These are phyloP conservation scores for Agrotis puta DNA, from an alignment of 2,888 invertebrate genomes.

Conservation along the genomic window DNA sequence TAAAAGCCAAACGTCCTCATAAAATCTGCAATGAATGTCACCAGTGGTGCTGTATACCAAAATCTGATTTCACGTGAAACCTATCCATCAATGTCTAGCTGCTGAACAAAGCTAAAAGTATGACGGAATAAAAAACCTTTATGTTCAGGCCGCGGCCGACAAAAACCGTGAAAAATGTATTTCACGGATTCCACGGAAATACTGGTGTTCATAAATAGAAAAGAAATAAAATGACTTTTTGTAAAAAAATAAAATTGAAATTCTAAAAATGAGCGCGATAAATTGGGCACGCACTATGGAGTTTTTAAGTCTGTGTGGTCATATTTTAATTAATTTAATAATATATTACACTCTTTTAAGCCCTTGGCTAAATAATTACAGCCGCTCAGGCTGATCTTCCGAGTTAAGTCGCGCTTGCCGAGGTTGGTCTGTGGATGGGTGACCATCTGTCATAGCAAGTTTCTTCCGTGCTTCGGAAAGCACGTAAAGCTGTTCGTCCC, in stretches of 20 bases:
- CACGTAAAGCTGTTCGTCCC: too few relatives aligned
- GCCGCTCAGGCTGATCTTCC: too few relatives aligned
- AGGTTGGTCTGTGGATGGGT: too few relatives aligned
- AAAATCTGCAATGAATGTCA: neutral
- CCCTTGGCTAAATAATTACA: too few relatives aligned
- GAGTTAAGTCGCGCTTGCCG: too few relatives aligned
- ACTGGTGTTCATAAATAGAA: constrained; percentile 17
- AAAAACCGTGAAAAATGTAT: constrained; percentile 39
- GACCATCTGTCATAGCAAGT: too few relatives aligned
- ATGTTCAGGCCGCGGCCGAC: neutral
- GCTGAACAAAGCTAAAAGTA: constrained; percentile 48
- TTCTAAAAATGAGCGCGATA: too few relatives aligned
- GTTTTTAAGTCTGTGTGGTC: neutral
- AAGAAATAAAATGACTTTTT: neutral
- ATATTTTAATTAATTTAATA: too few relatives aligned
- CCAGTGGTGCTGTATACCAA: neutral
- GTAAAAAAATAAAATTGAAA: too few relatives aligned
- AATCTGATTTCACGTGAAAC: constrained; percentile 25
- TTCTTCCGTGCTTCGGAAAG: too few relatives aligned
- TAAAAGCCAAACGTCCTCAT: neutral
- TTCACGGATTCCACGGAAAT: constrained; percentile 10
- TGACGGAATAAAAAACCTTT: constrained; percentile 22
- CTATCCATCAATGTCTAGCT: constrained; percentile 47
- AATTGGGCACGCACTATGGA: too few relatives aligned
- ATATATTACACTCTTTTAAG: too few relatives aligned